Conservation (phyloP, 2,113 vertebrate genomes). For the Mola mola region DNA sequence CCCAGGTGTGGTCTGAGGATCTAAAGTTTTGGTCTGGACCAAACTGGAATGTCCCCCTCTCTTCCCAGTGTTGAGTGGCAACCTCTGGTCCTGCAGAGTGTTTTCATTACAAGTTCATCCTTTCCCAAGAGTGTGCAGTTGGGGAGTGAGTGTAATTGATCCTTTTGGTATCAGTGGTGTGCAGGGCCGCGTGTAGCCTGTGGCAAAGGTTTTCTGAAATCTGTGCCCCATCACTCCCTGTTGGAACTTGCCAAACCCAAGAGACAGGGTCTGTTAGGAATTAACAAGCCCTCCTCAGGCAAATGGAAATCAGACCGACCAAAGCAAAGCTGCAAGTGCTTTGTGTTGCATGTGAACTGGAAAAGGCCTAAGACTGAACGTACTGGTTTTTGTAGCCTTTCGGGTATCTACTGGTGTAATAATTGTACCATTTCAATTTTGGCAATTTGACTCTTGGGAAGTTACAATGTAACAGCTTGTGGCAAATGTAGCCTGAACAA, state of each 20-base stretch:
- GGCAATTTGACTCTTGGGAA: constrained; percentile 58
- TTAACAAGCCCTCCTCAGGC: constrained; percentile 69
- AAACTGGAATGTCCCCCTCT: constrained; percentile 36
- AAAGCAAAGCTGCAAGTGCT: constrained; percentile 62
- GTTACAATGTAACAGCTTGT: constrained; percentile 35
- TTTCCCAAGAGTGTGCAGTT: constrained; percentile 69
- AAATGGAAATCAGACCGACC: constrained; percentile 69
- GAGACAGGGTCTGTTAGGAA: constrained; percentile 75
- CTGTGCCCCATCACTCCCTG: constrained; percentile 64
- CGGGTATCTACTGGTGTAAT: constrained; percentile 49
- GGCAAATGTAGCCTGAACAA: constrained; percentile 41
- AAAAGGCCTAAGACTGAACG: constrained; percentile 25
- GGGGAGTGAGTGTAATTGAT: constrained; percentile 68
- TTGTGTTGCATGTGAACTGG: constrained; percentile 48
- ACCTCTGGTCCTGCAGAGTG: constrained; percentile 52
- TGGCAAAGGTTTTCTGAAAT: constrained; percentile 69
- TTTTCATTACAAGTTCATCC: constrained; percentile 70
- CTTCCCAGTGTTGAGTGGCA: constrained; percentile 58
- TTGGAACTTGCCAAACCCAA: constrained; percentile 73
- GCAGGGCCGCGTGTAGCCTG: constrained; percentile 62
- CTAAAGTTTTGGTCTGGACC: constrained; percentile 22
- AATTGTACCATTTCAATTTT: constrained; percentile 47
- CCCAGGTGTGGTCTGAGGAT: constrained; percentile 6
- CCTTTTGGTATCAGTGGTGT: constrained; percentile 70
- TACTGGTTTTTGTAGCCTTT: constrained; percentile 48